Evolutionary conservation across 2,888 invertebrate species (phyloP), one percentile per base, ranked within the genome.

Genomic region (Dermolepida albohirtum): DNA sequence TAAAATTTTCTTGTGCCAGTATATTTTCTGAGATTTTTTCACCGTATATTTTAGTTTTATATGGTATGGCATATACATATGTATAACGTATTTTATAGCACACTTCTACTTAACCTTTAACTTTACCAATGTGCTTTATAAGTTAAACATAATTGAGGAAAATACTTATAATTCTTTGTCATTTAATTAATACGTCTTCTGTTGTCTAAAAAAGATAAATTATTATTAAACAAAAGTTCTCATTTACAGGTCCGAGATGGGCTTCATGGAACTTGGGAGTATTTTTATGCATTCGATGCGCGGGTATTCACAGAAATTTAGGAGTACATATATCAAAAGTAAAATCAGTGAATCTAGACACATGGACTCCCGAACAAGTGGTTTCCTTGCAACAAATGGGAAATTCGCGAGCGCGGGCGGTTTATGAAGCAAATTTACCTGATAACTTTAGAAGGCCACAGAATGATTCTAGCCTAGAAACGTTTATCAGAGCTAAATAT

Each of bases 241-340:
- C 16, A 7, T 40, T 78, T 79, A 2, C 80, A 97, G 97, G 98
- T 82, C 99, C 99, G 67, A 89, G 99, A 83, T 99, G 98, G 98
- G 98, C 98, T 54, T 97, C 97, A 73, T 99, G 98, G 97, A 99
- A 99, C 84, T 86, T 99, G 73, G 99, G 99, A 47, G 94, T 99
- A 77, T 99, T 99, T 84, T 86, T 99, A 59, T 99, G 99, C 84
- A 99, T 99, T 81, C 90, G 98, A 65, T 99, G 99, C 85, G 99
- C 99, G 11, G 98, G 98, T 17, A 98, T 99, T 79, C 99, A 99
- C 85, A 90, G 99, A 71, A 98, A 98, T 84, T 88, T 99, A 54
- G 99, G 99, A 50, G 98, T 98, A 8, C 98, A 99, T 84, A 97
- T 99, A 85, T 98, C 98, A 71, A 95, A 95, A 84, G 98, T 99